Percentiles rank a stretch among this genome's conserved stretches.
phyloP scores from a whole-genome alignment of 2,888 invertebrate species.

The Dexiosoma caninum region DNA sequence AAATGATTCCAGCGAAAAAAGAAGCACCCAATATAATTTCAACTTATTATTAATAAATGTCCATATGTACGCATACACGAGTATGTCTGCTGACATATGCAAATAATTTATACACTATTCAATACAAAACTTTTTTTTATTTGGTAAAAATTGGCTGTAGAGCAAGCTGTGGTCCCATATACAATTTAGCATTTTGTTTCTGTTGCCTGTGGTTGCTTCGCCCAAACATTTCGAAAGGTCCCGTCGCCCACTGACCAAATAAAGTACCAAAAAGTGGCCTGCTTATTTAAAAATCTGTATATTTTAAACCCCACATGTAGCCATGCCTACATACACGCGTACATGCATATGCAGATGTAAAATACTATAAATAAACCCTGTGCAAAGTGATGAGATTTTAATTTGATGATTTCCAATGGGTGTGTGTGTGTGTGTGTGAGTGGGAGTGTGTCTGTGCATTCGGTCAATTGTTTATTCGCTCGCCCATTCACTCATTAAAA shows the following conservation, averaged over 20 bases:
- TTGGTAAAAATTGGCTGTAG: not conserved
- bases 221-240: not conserved
- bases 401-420: constrained; percentile 41
- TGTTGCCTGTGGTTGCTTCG: not conserved
- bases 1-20: too few species aligned
- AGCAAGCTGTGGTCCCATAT: constrained; percentile 10
- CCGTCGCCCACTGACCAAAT: constrained; percentile 4
- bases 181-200: constrained; percentile 4
- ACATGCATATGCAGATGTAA: too few species aligned
- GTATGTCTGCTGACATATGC: too few species aligned
- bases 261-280: not conserved
- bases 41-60: too few species aligned
- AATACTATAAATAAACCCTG: constrained; percentile 3
- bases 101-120: not conserved
- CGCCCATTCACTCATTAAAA: constrained; percentile 17
- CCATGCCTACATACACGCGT: too few species aligned
- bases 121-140: not conserved
- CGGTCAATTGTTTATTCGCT: not conserved
- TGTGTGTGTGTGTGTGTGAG: not conserved
- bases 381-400: constrained; percentile 55
- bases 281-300: not conserved
- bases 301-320: not conserved
- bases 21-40: too few species aligned
- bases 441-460: constrained; percentile 9
- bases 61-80: too few species aligned